These are phyloP conservation scores for Melinaea marsaeus DNA, from an alignment of 2,888 invertebrate genomes.

Conservation along the genomic window DNA sequence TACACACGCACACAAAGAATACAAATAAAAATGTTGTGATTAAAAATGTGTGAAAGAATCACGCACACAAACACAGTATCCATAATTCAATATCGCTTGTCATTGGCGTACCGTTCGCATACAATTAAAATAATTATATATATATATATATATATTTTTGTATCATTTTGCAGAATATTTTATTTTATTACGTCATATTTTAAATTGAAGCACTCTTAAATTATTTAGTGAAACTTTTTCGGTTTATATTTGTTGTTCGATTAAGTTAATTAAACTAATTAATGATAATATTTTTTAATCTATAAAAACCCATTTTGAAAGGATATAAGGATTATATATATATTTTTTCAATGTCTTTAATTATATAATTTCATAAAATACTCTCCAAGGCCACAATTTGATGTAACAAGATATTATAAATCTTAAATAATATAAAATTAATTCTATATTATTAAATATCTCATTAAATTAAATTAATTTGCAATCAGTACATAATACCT, in stretches of 20 bases:
- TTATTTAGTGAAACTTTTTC: not conserved
- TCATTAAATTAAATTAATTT: conserved; percentile 12
- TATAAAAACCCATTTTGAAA: too few relatives aligned
- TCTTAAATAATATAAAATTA: not conserved
- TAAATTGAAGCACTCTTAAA: not conserved
- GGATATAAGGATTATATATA: too few relatives aligned
- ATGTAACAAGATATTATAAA: too few relatives aligned
- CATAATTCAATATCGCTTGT: conserved; percentile 76
- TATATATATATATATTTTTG: conserved; percentile 24
- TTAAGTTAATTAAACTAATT: too few relatives aligned
- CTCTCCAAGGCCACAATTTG: too few relatives aligned
- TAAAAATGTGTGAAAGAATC: conserved; percentile 76
- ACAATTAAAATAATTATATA: conserved; percentile 29
- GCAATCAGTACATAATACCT: conserved; percentile 46
- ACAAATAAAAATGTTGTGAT: conserved; percentile 71
- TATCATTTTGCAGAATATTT: conserved; percentile 13
- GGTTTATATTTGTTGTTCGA: not conserved
- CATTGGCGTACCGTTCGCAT: conserved; percentile 66
- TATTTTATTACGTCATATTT: conserved; percentile 9
- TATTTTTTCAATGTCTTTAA: too few relatives aligned
- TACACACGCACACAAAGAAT: conserved; percentile 46
- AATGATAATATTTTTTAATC: too few relatives aligned
- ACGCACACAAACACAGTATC: conserved; percentile 55
- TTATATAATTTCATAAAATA: too few relatives aligned
- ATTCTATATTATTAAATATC: not conserved